A percentile compares a stretch with the other conserved stretches of the same genome.
These are phyloP conservation scores for Lucifuga dentata DNA, from an alignment of 2,113 vertebrate species.

Conservation along the genomic window DNA sequence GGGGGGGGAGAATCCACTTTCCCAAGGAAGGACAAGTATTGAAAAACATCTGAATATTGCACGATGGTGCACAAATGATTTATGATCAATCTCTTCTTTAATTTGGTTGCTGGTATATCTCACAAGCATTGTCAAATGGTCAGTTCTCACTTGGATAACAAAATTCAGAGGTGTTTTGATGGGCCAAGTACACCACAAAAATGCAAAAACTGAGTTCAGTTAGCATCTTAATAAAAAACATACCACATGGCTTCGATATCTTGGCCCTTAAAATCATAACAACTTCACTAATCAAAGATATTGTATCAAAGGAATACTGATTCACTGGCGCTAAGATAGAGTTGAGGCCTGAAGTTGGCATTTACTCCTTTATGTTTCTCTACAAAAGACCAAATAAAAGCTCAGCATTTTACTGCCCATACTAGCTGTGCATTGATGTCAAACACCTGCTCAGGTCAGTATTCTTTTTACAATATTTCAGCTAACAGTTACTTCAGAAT, in stretches of 20 bases:
- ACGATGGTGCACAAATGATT: slow-evolving; percentile 63
- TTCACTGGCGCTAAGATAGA: slow-evolving; percentile 36
- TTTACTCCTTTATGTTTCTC: slow-evolving; percentile 49
- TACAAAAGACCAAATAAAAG: slow-evolving; percentile 52
- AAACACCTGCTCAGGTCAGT: slow-evolving; percentile 66
- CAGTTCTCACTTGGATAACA: slow-evolving; percentile 47
- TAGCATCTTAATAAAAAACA: slow-evolving; percentile 76
- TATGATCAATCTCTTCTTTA: slow-evolving; percentile 53
- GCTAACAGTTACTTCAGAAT: slow-evolving; percentile 35
- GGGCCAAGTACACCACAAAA: slow-evolving; percentile 62
- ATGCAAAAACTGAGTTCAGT: slow-evolving; percentile 75
- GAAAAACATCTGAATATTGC: slow-evolving; percentile 68
- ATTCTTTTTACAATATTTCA: slow-evolving; percentile 21
- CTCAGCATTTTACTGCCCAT: slow-evolving; percentile 41
- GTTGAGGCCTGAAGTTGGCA: slow-evolving; percentile 60
- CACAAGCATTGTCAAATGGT: slow-evolving; percentile 45
- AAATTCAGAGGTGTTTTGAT: slow-evolving; percentile 69
- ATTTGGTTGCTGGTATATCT: slow-evolving; percentile 58
- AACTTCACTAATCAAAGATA: slow-evolving; percentile 72
- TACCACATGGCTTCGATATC: slow-evolving; percentile 62
- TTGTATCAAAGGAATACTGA: slow-evolving; percentile 63
- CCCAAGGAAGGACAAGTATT: slow-evolving; percentile 74
- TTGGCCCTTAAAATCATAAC: slow-evolving; percentile 71
- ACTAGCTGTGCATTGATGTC: slow-evolving; percentile 31
- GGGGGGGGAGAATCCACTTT: slow-evolving; percentile 53